Evolutionary conservation across 2,113 vertebrate species (phyloP).

Genomic region (Ascaphus truei): DNA sequence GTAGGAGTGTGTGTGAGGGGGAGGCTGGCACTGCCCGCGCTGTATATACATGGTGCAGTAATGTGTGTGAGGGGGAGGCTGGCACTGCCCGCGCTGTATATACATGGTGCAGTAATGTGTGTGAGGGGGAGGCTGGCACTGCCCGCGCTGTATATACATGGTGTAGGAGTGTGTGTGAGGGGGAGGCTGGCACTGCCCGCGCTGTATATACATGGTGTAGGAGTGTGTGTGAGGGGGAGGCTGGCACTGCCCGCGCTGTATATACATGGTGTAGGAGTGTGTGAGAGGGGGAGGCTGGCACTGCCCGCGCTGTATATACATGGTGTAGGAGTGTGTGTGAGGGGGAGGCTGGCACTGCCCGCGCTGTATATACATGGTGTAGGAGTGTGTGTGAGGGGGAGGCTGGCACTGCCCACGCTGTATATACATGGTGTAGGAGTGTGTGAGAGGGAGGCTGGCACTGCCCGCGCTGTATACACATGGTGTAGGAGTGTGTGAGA

Average conservation of each 20-base stretch:
- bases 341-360: too few species aligned
- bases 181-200: neutral
- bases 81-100: too few species aligned
- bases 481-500: fast-evolving
- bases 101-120: too few species aligned
- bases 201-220: neutral
- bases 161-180: neutral
- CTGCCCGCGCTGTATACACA: constrained; percentile 15
- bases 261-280: too few species aligned
- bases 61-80: fast-evolving
- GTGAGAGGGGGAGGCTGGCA: fast-evolving
- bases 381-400: neutral
- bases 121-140: too few species aligned
- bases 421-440: neutral
- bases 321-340: too few species aligned
- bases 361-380: neutral
- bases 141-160: neutral
- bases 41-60: too few species aligned
- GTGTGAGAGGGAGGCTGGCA: neutral
- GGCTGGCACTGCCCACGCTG: neutral
- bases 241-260: neutral
- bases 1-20: neutral
- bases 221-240: neutral
- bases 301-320: too few species aligned
- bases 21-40: neutral